phyloP scores from a whole-genome alignment of 2,113 vertebrate genomes.

The Gallinago paraguaiae region DNA sequence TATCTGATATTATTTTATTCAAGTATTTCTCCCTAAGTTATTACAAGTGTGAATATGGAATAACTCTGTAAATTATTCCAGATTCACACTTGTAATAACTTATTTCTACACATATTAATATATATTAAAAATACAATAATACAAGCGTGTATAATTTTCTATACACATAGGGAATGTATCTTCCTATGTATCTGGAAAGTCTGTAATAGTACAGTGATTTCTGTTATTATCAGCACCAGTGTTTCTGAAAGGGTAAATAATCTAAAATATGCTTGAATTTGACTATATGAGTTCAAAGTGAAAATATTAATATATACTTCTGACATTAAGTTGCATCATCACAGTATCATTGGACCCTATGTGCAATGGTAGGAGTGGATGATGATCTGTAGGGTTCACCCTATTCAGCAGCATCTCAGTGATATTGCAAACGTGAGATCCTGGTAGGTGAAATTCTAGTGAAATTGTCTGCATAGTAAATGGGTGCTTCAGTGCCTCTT shows the following conservation, averaged over 20 bases:
- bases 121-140: neutral
- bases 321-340: neutral
- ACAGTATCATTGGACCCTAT: neutral
- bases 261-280: neutral
- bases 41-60: no score
- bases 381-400: neutral
- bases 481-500: rapidly evolving
- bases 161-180: neutral
- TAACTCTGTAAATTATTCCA: neutral
- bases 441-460: neutral
- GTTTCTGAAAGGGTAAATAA: neutral
- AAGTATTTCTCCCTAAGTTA: neutral
- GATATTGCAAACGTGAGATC: neutral
- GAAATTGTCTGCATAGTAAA: neutral
- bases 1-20: neutral
- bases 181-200: neutral
- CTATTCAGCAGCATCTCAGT: neutral
- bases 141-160: neutral
- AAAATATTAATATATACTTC: neutral
- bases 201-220: neutral
- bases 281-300: neutral
- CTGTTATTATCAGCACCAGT: rapidly evolving
- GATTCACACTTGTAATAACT: neutral
- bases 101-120: neutral
- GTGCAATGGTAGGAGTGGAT: neutral